Evolutionary conservation across 2,797 vertebrate species (phyloP).

Genomic region (Anniella stebbinsi): DNA sequence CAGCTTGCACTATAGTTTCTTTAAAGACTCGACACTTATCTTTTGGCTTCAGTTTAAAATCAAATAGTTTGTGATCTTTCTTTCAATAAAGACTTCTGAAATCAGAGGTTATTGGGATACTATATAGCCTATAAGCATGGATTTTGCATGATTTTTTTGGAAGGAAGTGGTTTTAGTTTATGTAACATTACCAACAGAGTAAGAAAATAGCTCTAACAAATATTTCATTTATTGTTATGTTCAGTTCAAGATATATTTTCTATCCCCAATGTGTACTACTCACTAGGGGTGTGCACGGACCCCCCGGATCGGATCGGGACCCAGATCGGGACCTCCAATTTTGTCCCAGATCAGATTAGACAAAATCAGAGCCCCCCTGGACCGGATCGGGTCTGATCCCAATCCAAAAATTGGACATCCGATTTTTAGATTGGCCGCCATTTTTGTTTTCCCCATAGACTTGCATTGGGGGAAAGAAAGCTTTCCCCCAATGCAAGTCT

Average conservation of each 20-base stretch:
- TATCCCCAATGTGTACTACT: background rate
- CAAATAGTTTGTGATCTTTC: conserved; percentile 60
- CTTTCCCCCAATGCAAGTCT: too few relatives aligned
- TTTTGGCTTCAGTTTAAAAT: conserved; percentile 76
- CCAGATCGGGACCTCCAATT: too few relatives aligned
- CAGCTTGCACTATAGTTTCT: conserved; percentile 70
- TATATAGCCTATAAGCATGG: conserved; percentile 15
- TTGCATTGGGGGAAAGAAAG: too few relatives aligned
- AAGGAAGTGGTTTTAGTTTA: background rate
- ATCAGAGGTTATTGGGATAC: conserved; percentile 31
- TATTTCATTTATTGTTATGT: background rate
- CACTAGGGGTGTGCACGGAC: too few relatives aligned
- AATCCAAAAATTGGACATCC: too few relatives aligned
- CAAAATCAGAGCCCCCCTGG: too few relatives aligned
- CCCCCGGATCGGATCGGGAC: too few relatives aligned
- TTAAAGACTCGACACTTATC: conserved; percentile 73
- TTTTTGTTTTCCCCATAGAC: too few relatives aligned
- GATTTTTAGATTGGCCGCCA: too few relatives aligned
- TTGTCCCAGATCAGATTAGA: too few relatives aligned
- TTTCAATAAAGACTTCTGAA: conserved; percentile 41
- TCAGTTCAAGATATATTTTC: background rate
- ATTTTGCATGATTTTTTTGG: conserved; percentile 38
- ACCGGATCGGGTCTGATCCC: too few relatives aligned
- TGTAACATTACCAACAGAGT: background rate
- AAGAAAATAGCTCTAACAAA: background rate